phyloP scores from a whole-genome alignment of 2,888 invertebrate species.

The Trachelus stipa region DNA sequence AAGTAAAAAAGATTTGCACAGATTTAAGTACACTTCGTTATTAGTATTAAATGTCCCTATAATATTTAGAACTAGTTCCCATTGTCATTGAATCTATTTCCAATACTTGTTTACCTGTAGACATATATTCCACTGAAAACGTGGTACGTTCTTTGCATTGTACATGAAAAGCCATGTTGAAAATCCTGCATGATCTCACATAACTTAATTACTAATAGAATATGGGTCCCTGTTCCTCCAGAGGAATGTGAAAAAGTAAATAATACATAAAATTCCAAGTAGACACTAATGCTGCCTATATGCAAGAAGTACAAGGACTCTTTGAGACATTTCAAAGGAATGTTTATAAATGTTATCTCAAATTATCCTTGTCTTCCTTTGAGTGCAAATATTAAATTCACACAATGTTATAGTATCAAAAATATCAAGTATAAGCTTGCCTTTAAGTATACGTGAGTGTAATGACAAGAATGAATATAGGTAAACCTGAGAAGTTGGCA shows the following conservation, averaged over 20 bases:
- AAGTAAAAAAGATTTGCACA: neutral
- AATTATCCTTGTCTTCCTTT: neutral
- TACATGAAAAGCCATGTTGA: neutral
- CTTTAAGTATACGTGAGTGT: neutral
- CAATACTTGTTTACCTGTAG: neutral
- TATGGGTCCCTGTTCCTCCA: neutral
- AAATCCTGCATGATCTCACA: neutral
- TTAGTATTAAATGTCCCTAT: neutral
- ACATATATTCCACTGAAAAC: neutral
- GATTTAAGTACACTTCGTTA: neutral
- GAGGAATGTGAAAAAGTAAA: neutral
- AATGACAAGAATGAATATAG: neutral
- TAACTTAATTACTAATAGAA: neutral
- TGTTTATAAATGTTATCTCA: neutral
- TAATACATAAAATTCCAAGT: neutral
- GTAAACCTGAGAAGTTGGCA: neutral
- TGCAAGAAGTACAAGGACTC: neutral
- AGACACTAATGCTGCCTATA: neutral
- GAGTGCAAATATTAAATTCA: neutral
- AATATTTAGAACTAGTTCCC: neutral
- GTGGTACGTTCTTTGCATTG: neutral
- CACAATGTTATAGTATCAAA: neutral
- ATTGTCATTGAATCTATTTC: neutral
- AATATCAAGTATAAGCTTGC: neutral
- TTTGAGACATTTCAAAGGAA: neutral